Evolutionary conservation across 2,113 vertebrate genomes (phyloP).

Genomic region (Vombatus ursinus): DNA sequence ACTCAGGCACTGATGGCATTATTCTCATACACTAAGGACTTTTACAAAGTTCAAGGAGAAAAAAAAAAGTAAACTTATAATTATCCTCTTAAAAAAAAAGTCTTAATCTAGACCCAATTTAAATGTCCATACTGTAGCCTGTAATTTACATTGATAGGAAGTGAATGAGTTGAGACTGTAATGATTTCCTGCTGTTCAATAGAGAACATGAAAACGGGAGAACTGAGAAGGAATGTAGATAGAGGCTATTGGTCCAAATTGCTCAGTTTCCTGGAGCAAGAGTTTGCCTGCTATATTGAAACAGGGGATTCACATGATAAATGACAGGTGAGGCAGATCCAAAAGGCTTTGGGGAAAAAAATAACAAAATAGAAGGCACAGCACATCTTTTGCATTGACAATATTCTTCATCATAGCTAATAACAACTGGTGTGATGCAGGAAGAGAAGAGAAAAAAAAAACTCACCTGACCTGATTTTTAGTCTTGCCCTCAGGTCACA

Average conservation of each 20-base stretch:
- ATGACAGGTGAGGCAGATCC: background rate
- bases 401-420: background rate
- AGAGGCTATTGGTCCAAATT: background rate
- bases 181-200: constrained; percentile 27
- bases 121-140: background rate
- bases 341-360: background rate
- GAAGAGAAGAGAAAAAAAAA: fast-evolving
- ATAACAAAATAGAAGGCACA: background rate
- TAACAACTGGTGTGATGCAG: background rate
- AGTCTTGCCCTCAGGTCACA: background rate
- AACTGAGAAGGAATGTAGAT: background rate
- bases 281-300: background rate
- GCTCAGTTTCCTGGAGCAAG: background rate
- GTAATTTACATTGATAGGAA: constrained; percentile 1
- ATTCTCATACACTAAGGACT: background rate
- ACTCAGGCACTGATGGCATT: background rate
- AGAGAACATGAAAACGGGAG: background rate
- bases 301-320: background rate
- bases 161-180: background rate
- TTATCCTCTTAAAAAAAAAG: background rate
- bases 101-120: background rate
- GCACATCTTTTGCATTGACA: background rate
- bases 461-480: background rate
- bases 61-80: constrained; percentile 54
- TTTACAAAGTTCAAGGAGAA: constrained; percentile 35